These are phyloP conservation scores for Micrastur ruficollis DNA, from an alignment of 2,797 vertebrate species.

Conservation along the genomic window DNA sequence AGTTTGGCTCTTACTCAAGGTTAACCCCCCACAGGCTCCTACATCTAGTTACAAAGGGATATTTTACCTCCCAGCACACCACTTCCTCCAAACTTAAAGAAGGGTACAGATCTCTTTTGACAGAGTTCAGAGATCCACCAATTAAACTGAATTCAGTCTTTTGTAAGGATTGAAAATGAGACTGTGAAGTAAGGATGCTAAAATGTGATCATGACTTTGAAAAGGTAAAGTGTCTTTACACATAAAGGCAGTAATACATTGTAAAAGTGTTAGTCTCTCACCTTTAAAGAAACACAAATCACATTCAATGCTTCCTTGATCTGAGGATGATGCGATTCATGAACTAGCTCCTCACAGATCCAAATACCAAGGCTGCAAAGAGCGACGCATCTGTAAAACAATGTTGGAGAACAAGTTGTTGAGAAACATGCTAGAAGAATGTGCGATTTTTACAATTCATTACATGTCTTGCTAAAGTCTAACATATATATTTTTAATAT, in stretches of 20 bases:
- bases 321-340: conserved; percentile 90
- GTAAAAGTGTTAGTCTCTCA: conserved; percentile 60
- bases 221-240: background rate
- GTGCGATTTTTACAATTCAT: background rate
- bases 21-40: background rate
- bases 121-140: background rate
- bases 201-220: background rate
- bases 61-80: background rate
- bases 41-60: background rate
- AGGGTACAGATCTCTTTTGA: background rate
- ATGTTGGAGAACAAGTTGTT: background rate
- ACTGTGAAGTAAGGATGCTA: background rate
- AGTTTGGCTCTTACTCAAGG: background rate
- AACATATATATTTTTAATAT: background rate
- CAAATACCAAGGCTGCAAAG: conserved; percentile 97
- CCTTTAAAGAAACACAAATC: conserved; percentile 97
- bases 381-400: conserved; percentile 88
- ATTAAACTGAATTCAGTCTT: background rate
- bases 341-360: conserved; percentile 94
- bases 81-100: background rate
- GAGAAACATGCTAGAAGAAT: background rate
- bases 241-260: background rate
- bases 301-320: conserved; percentile 98
- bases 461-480: background rate
- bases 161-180: background rate